Evolutionary conservation across 1,140 invertebrate species (phyloP), one percentile per base, ranked within the genome.

Genomic region (Drosophila kepulauana): DNA sequence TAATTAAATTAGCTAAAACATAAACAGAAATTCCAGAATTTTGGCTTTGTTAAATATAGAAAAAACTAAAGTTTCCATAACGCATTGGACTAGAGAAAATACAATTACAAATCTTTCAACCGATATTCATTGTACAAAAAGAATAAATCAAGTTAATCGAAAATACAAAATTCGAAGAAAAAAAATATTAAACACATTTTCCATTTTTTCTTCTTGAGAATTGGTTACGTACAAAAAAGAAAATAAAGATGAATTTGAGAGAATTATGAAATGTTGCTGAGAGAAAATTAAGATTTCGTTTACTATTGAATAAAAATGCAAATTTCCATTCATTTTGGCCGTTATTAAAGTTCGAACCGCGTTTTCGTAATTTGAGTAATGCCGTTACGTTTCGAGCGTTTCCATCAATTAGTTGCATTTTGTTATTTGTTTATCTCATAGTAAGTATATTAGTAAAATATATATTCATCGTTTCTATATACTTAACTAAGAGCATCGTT

Each of bases 1-100:
- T 52, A 88, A 87, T 84, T 87, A 87, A 87, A 87, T 87, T 78
- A 87, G 76, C 84, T 87, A 87, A 81, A 87, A 70, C 77, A 84
- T 82, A 84, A 88, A 84, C 56, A 82, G 77, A 87, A 82, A 74
- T 82, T 87, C 72, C 82, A 80, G 64, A 77, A 71, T 82, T 62
- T 88, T 88, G 66, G 77, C 51, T 4, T 68, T 74, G 67, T 64
- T 76, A 72, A 66, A 63, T 66, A 38, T 72, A 56, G 46, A 66
- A 69, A 63, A 64, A 70, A 64, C 10, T 28, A 76, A 66, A 61
- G 49, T 61, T 76, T 76, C 48, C 46, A 59, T 75, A 58, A 70
- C 59, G 46, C 62, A 72, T 76, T 75, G 61, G 74, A 76, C 74
- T 76, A 76, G 74, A 76, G 57, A 76, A 72, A 65, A 61, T 49